A percentile compares a stretch with the other conserved stretches of the same genome.
Conservation (phyloP, 2,888 invertebrate species). For the Spisula solida region DNA sequence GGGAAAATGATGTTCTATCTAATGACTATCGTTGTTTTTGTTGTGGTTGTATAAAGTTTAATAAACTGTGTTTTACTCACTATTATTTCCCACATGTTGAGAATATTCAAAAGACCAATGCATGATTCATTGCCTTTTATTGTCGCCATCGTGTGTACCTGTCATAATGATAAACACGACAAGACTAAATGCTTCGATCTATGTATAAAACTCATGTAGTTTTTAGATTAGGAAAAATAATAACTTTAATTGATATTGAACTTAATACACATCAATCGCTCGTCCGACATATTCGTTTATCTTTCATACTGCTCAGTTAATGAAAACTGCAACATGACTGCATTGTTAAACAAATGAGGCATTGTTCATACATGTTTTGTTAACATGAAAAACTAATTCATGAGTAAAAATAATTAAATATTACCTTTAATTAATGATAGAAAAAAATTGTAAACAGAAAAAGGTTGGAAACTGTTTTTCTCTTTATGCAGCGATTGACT, state of each 20-base stretch:
- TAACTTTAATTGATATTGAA: too few species aligned
- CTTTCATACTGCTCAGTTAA: not conserved
- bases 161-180: too few species aligned
- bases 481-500: not conserved
- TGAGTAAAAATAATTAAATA: not conserved
- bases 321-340: constrained; percentile 1
- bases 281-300: not conserved
- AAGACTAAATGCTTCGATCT: too few species aligned
- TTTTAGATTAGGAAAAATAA: constrained; percentile 11
- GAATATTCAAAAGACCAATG: too few species aligned
- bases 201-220: not conserved
- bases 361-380: not conserved
- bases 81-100: too few species aligned
- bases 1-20: too few species aligned
- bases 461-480: not conserved
- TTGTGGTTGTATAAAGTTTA: too few species aligned
- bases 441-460: not conserved
- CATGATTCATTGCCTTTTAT: too few species aligned
- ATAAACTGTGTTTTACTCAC: too few species aligned
- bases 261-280: too few species aligned
- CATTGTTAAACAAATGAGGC: not conserved
- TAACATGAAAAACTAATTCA: constrained; percentile 14
- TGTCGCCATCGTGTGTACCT: too few species aligned
- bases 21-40: too few species aligned
- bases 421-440: not conserved